phyloP scores from a whole-genome alignment of 2,113 vertebrate species.

The Cygnus atratus region DNA sequence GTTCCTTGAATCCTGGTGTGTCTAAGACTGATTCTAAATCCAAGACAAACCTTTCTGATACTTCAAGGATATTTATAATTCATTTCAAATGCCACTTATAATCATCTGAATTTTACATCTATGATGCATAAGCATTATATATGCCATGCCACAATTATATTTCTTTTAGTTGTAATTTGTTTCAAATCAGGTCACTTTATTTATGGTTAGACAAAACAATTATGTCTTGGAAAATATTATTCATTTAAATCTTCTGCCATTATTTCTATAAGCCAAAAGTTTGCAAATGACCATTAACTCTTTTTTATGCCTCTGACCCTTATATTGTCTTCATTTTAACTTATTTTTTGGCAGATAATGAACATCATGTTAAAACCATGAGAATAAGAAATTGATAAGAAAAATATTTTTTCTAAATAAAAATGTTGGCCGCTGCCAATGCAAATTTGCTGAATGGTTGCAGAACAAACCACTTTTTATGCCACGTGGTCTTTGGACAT shows the following conservation, averaged over 20 bases:
- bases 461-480: not conserved
- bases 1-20: not conserved
- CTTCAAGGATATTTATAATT: slow-evolving; percentile 53
- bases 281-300: not conserved
- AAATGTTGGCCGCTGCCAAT: not conserved
- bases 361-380: not conserved
- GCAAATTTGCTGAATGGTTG: not conserved
- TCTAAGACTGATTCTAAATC: slow-evolving; percentile 40
- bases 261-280: not conserved
- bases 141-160: not conserved
- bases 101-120: not conserved
- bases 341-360: not conserved
- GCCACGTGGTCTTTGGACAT: not conserved
- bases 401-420: not conserved
- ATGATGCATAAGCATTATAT: slow-evolving; percentile 26
- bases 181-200: slow-evolving; percentile 30
- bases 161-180: slow-evolving; percentile 38
- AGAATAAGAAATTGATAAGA: not conserved
- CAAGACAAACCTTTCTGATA: slow-evolving; percentile 36
- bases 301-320: not conserved
- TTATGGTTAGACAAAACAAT: slow-evolving; percentile 19
- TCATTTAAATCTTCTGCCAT: not conserved
- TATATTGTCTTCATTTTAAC: not conserved
- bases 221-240: slow-evolving; percentile 28
- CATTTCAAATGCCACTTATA: slow-evolving; percentile 47